A percentile compares a stretch with the other conserved stretches of the same genome.
These are phyloP conservation scores for Diuraphis noxia DNA, from an alignment of 1,140 invertebrate genomes.

Conservation along the genomic window DNA sequence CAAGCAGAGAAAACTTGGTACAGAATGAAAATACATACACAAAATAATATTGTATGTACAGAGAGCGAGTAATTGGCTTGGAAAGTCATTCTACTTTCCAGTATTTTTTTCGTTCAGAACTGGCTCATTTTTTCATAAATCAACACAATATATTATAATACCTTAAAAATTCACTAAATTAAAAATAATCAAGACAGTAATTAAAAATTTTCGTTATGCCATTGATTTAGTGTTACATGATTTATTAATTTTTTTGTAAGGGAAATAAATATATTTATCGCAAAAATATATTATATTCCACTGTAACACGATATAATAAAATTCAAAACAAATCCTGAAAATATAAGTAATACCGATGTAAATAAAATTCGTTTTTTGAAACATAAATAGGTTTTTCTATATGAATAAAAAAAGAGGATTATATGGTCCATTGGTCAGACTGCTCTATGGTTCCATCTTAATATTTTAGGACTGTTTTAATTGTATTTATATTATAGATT, in stretches of 20 bases:
- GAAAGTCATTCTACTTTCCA: not conserved
- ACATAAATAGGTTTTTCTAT: not conserved
- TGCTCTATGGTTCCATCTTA: not conserved
- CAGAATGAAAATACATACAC: slow-evolving; percentile 3
- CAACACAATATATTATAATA: not conserved
- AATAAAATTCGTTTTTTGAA: not conserved
- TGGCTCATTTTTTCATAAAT: not conserved
- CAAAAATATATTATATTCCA: not conserved
- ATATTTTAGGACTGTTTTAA: not conserved
- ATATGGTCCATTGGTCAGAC: not conserved
- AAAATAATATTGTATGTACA: not conserved
- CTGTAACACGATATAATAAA: not conserved
- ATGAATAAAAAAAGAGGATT: not conserved
- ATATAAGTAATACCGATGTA: not conserved
- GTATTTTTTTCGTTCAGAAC: not conserved
- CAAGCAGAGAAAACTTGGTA: slow-evolving; percentile 36
- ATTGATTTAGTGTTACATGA: not conserved
- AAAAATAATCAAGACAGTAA: slow-evolving; percentile 15
- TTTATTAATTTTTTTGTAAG: not conserved
- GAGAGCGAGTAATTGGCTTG: slow-evolving; percentile 15
- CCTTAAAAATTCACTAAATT: not conserved
- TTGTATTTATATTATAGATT: not conserved
- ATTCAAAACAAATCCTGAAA: not conserved
- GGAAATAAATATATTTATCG: not conserved
- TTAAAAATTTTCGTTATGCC: not conserved